Evolutionary conservation across 2,113 vertebrate genomes (phyloP).

Genomic region (Phocoena sinus): DNA sequence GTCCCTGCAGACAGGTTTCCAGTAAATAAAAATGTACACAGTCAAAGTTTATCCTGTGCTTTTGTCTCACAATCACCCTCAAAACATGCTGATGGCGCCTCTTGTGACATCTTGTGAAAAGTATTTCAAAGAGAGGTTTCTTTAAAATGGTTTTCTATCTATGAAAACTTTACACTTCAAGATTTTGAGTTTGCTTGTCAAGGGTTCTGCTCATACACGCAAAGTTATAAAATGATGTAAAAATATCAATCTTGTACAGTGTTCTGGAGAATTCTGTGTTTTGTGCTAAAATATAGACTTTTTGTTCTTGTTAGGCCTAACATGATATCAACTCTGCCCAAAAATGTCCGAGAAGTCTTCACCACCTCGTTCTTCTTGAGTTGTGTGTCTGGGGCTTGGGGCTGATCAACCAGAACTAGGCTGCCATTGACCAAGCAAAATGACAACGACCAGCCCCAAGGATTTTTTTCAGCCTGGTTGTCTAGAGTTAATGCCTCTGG

Average conservation of each 20-base stretch:
- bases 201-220: neutral
- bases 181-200: neutral
- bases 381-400: neutral
- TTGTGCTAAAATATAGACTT: neutral
- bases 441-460: neutral
- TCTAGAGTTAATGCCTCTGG: neutral
- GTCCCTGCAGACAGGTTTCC: neutral
- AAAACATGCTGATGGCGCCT: neutral
- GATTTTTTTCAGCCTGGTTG: neutral
- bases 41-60: neutral
- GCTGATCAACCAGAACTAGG: neutral
- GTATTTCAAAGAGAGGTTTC: neutral
- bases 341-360: neutral
- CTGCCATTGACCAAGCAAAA: neutral
- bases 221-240: neutral
- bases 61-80: neutral
- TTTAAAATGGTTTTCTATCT: neutral
- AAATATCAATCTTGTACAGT: neutral
- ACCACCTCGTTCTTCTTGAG: neutral
- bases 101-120: neutral
- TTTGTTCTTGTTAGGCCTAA: neutral
- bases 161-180: neutral
- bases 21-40: neutral
- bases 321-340: neutral
- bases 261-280: constrained; percentile 3